A percentile compares a stretch with the other conserved stretches of the same genome.
Evolutionary conservation across 1,140 invertebrate genomes (phyloP).

Genomic region (Drosophila lacertosa): DNA sequence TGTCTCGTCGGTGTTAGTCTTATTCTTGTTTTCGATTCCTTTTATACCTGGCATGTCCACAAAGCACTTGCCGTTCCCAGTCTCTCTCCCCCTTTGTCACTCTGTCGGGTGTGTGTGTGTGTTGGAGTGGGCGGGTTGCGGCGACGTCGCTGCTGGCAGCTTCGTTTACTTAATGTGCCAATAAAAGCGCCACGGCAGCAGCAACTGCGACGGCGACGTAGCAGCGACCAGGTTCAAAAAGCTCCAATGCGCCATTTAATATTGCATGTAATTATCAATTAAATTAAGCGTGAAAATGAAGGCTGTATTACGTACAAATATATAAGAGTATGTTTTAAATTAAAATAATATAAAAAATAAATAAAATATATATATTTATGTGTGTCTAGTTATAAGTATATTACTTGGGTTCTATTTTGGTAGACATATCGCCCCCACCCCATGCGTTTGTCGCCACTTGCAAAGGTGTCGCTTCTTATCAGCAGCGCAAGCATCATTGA

Average conservation of each 20-base stretch:
- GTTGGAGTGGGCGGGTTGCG: constrained; percentile 15
- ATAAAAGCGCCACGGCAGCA: constrained; percentile 29
- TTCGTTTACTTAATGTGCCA: constrained; percentile 33
- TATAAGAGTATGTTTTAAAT: too few species aligned
- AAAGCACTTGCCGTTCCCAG: background rate
- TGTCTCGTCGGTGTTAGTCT: background rate
- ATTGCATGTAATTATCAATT: constrained; percentile 26
- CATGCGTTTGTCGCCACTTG: background rate
- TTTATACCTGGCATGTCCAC: constrained; percentile 8
- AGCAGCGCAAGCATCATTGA: constrained; percentile 20
- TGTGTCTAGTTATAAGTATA: background rate
- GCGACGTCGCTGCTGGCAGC: background rate
- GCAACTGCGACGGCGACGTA: constrained; percentile 20
- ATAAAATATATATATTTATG: background rate
- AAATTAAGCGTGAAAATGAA: constrained; percentile 26
- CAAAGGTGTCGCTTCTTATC: constrained; percentile 25
- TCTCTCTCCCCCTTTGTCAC: background rate
- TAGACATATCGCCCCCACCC: background rate
- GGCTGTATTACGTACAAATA: too few species aligned
- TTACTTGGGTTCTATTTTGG: constrained; percentile 13
- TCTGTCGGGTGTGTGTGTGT: constrained; percentile 17
- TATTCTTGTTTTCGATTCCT: constrained; percentile 3
- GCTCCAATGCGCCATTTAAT: constrained; percentile 11
- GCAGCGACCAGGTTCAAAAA: constrained; percentile 24
- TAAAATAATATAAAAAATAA: too few species aligned